Conservation (phyloP, 2,888 invertebrate genomes). For the Platycnemis pennipes region DNA sequence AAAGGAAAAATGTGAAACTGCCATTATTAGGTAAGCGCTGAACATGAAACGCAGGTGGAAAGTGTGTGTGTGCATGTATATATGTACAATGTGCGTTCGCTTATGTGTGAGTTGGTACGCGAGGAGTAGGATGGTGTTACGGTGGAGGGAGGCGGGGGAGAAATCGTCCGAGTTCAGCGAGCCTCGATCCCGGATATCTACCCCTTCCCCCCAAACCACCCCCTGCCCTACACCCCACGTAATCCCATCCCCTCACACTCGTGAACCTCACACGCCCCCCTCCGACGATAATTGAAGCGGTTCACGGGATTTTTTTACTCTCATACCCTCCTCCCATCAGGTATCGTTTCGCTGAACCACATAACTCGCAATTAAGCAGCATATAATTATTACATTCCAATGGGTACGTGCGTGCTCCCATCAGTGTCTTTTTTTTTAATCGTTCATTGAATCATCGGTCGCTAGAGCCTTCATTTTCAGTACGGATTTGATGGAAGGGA, state of each 20-base stretch:
- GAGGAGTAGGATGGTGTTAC: no score
- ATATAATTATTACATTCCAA: no score
- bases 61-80: not conserved
- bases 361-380: not conserved
- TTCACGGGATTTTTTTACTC: not conserved
- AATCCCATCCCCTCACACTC: not conserved
- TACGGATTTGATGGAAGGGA: not conserved
- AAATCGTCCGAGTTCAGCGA: not conserved
- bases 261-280: not conserved
- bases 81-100: no score
- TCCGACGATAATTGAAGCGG: not conserved
- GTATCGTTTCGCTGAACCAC: not conserved
- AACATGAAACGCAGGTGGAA: not conserved
- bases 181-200: slow-evolving; percentile 2
- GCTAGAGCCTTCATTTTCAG: not conserved
- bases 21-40: not conserved
- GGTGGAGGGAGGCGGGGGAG: not conserved
- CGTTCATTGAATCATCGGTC: not conserved
- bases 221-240: not conserved
- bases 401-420: no score
- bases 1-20: not conserved
- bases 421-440: no score
- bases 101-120: not conserved
- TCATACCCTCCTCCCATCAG: not conserved
- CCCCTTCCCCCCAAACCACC: not conserved